Conservation (phyloP, 2,888 invertebrate genomes). For the Anoncus sp. region DNA sequence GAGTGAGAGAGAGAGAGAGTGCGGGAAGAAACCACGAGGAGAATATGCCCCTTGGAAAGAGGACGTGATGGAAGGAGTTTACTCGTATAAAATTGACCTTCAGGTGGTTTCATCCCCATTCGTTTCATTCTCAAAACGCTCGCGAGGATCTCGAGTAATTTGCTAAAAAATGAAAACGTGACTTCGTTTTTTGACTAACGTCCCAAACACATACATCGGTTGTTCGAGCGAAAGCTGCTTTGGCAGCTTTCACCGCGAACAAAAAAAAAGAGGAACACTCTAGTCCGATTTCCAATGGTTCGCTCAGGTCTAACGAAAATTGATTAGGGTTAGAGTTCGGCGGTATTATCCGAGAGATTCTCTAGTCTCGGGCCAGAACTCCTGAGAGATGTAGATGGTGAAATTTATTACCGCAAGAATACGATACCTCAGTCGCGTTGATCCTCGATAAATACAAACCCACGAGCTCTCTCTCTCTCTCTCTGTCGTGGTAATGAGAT, state of each 20-base stretch:
- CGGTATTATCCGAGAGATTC: slow-evolving; percentile 35
- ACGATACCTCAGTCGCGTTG: slow-evolving; percentile 73
- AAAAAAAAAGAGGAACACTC: slow-evolving; percentile 8
- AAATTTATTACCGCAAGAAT: slow-evolving; percentile 79
- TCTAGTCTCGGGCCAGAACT: slow-evolving; percentile 24
- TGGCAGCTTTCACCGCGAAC: background rate
- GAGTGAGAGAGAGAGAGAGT: no score
- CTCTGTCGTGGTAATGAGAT: slow-evolving; percentile 17
- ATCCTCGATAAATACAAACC: slow-evolving; percentile 12
- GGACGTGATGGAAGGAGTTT: background rate
- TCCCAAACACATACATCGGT: background rate
- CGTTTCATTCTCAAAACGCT: background rate
- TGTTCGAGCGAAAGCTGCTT: background rate
- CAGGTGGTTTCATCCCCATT: background rate
- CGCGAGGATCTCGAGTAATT: background rate
- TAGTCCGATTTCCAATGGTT: slow-evolving; percentile 26
- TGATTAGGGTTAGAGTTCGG: slow-evolving; percentile 52
- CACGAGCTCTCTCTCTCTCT: background rate
- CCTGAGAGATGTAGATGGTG: slow-evolving; percentile 41
- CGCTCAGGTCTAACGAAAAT: slow-evolving; percentile 47
- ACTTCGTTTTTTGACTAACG: background rate
- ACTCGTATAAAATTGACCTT: background rate
- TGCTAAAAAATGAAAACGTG: background rate
- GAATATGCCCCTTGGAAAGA: slow-evolving; percentile 3
- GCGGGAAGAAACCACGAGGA: slow-evolving; percentile 18